These are phyloP conservation scores for Gerosis bhagava DNA, from an alignment of 2,888 invertebrate genomes.

Conservation along the genomic window DNA sequence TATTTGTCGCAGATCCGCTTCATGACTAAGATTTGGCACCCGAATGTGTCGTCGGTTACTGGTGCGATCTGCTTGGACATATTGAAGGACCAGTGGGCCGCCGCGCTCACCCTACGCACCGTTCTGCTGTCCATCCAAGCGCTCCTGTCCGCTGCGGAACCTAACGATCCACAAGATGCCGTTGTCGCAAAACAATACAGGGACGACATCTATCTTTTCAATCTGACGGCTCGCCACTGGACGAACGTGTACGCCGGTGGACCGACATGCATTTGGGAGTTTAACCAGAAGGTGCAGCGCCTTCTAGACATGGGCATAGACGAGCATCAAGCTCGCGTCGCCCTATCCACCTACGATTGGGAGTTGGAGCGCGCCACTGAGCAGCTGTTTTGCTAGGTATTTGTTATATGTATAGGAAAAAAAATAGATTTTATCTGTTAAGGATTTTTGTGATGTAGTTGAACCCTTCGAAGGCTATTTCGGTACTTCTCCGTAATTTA, in stretches of 20 bases:
- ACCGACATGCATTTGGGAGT: constrained; percentile 83
- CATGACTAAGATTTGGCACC: constrained; percentile 99
- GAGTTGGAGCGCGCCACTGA: constrained; percentile 96
- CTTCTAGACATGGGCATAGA: constrained; percentile 97
- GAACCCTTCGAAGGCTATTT: no score
- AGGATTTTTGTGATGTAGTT: no score
- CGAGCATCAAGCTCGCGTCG: constrained; percentile 93
- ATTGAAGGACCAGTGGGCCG: constrained; percentile 99
- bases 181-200: constrained; percentile 99
- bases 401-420: no score
- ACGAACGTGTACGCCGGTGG: constrained; percentile 96
- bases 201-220: constrained; percentile 93
- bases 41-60: constrained; percentile 99
- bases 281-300: constrained; percentile 93
- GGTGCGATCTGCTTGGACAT: constrained; percentile 99
- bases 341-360: constrained; percentile 96
- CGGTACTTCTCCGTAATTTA: no score
- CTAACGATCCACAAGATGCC: constrained; percentile 97
- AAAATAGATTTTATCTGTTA: no score
- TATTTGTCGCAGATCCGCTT: constrained; percentile 92
- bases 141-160: constrained; percentile 93
- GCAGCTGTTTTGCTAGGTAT: constrained; percentile 67
- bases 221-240: constrained; percentile 97
- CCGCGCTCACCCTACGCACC: constrained; percentile 98
- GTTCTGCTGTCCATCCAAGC: constrained; percentile 98